phyloP scores from a whole-genome alignment of 2,797 vertebrate genomes.

The Peromyscus aztecus region DNA sequence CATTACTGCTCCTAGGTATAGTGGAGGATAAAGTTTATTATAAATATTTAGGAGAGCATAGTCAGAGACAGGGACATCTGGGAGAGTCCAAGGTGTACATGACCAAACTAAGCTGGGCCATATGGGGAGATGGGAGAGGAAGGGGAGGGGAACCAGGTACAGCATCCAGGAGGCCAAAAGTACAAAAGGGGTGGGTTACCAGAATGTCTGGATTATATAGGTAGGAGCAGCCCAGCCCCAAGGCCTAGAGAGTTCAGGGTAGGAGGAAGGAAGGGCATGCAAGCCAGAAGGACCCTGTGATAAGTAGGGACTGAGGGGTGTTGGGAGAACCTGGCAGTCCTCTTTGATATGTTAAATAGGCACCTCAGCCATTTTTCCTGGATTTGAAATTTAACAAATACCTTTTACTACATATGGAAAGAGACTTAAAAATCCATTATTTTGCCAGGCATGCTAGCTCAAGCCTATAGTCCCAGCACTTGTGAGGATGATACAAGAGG shows the following conservation, averaged over 20 bases:
- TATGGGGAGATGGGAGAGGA: background rate
- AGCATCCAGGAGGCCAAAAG: background rate
- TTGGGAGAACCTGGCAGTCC: background rate
- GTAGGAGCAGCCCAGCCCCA: background rate
- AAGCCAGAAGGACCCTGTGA: background rate
- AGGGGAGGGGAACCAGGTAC: background rate
- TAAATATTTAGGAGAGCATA: background rate
- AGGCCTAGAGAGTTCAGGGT: background rate
- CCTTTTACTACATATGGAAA: conserved; percentile 17
- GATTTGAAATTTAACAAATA: background rate
- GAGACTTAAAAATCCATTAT: conserved; percentile 38
- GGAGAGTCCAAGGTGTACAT: background rate
- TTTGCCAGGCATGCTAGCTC: background rate
- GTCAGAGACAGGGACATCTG: background rate
- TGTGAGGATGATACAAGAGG: background rate
- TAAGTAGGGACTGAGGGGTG: background rate
- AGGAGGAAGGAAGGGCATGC: background rate
- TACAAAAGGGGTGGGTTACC: background rate
- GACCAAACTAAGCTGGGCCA: background rate
- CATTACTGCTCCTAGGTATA: background rate
- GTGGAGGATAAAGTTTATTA: background rate
- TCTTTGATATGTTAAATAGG: background rate
- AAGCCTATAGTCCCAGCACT: background rate
- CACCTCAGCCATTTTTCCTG: background rate
- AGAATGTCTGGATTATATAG: background rate